These are phyloP conservation scores for Proterorhinus semilunaris DNA, from an alignment of 2,113 vertebrate species.

Conservation along the genomic window DNA sequence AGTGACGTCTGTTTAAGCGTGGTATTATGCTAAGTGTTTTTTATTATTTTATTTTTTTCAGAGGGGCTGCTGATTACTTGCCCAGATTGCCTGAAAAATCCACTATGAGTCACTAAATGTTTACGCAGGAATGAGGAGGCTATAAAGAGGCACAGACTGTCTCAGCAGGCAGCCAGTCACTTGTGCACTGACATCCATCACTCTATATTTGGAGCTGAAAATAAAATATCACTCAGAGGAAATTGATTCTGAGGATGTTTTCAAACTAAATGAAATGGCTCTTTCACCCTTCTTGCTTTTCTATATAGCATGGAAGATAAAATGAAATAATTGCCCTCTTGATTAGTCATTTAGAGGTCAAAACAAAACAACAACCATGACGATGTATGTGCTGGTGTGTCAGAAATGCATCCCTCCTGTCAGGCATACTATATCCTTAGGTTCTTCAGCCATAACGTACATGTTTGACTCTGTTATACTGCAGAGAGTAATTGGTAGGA, in stretches of 20 bases:
- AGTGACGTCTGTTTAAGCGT: conserved; percentile 11
- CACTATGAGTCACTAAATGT: conserved; percentile 38
- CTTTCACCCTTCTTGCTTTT: background rate
- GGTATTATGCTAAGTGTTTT: conserved; percentile 8
- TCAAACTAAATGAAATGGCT: background rate
- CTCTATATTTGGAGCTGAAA: background rate
- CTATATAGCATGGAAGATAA: background rate
- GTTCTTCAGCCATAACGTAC: no score
- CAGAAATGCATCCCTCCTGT: no score
- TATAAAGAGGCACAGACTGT: conserved; percentile 30
- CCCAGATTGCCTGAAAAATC: conserved; percentile 23
- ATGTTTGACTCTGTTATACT: no score
- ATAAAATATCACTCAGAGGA: background rate
- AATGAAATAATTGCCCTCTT: background rate
- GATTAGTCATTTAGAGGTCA: background rate
- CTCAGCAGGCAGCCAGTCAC: conserved; percentile 37
- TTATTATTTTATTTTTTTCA: background rate
- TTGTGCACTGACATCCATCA: conserved; percentile 26
- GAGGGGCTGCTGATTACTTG: conserved; percentile 31
- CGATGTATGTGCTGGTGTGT: no score
- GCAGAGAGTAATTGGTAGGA: no score
- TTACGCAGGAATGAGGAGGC: conserved; percentile 29
- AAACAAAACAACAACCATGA: no score
- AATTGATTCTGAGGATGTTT: background rate
- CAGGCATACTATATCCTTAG: no score